Evolutionary conservation across 2,888 invertebrate genomes (phyloP).

Genomic region (Drosophila tripunctata): DNA sequence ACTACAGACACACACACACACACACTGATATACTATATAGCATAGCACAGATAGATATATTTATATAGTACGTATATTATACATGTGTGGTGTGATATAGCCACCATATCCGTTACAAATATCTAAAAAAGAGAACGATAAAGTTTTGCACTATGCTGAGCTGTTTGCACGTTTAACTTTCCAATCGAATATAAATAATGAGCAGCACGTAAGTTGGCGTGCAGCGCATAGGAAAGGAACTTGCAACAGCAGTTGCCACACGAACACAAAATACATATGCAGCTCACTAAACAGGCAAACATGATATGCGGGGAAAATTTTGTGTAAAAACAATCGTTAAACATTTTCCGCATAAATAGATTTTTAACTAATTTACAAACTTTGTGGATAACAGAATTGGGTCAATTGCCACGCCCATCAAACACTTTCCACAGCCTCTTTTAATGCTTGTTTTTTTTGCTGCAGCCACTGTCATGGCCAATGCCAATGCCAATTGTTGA

Average conservation of each 20-base stretch:
- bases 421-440: neutral
- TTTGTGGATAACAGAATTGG: conserved; percentile 27
- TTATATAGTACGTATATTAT: too few relatives aligned
- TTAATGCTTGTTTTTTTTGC: conserved; percentile 1
- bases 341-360: conserved; percentile 57
- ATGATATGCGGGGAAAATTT: neutral
- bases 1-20: conserved; percentile 9
- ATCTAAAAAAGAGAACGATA: conserved; percentile 37
- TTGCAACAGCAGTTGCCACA: conserved; percentile 8
- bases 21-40: too few relatives aligned
- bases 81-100: conserved; percentile 20
- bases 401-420: conserved; percentile 6
- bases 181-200: conserved; percentile 81
- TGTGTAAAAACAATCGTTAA: conserved; percentile 12
- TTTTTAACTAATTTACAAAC: conserved; percentile 57
- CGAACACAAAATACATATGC: conserved; percentile 5
- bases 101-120: conserved; percentile 25
- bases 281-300: conserved; percentile 12
- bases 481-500: conserved; percentile 4
- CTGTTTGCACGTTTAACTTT: conserved; percentile 77
- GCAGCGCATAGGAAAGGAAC: conserved; percentile 21
- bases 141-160: conserved; percentile 56
- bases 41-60: conserved; percentile 9
- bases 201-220: conserved; percentile 56
- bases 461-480: conserved; percentile 2